Evolutionary conservation across 2,113 vertebrate genomes (phyloP).

Genomic region (Chaetura pelagica): DNA sequence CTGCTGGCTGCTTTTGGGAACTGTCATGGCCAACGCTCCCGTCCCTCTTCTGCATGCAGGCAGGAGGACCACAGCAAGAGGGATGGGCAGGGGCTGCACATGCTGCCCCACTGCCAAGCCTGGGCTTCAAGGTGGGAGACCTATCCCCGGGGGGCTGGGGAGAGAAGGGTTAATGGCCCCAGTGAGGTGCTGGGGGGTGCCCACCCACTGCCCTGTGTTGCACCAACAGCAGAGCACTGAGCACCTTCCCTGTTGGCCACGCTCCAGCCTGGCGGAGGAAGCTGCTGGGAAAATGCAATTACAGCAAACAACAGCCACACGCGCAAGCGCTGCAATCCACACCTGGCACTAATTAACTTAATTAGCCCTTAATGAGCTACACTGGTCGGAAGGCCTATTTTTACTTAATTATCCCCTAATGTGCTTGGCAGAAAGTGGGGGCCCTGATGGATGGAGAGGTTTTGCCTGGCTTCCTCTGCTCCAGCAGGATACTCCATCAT

Average conservation of each 20-base stretch:
- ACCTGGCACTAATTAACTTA: constrained; percentile 86
- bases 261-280: constrained; percentile 65
- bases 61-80: background rate
- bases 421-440: constrained; percentile 70
- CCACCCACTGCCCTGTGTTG: constrained; percentile 12
- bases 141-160: rapidly evolving
- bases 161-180: background rate
- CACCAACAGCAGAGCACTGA: constrained; percentile 50
- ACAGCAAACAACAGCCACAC: constrained; percentile 77
- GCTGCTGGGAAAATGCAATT: constrained; percentile 77
- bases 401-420: constrained; percentile 84
- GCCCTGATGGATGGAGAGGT: constrained; percentile 65
- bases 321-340: constrained; percentile 74
- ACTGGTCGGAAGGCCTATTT: constrained; percentile 83
- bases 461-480: constrained; percentile 54
- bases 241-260: constrained; percentile 55
- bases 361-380: constrained; percentile 83
- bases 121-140: background rate
- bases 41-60: rapidly evolving
- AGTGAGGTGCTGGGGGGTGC: background rate
- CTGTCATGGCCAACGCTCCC: rapidly evolving
- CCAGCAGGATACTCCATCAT: constrained; percentile 39
- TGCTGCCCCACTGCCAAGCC: rapidly evolving
- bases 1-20: background rate
- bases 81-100: background rate